Percentiles rank a stretch among this genome's conserved stretches.
phyloP scores from a whole-genome alignment of 2,113 vertebrate species.

The Grammomys dolichurus region DNA sequence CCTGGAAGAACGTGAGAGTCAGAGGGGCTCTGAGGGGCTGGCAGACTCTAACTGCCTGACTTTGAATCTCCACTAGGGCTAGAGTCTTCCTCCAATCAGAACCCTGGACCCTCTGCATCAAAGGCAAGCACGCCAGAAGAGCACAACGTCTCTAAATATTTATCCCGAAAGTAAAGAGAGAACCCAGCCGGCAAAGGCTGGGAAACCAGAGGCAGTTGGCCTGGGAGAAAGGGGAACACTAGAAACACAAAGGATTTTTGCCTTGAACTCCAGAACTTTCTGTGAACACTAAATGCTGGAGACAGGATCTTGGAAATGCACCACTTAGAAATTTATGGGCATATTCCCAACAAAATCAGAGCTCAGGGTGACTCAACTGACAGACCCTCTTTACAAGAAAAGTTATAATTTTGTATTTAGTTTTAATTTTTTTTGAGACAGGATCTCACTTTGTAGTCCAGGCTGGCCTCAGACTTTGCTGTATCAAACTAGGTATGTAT shows the following conservation, averaged over 20 bases:
- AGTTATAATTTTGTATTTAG: not conserved
- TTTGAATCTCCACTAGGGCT: not conserved
- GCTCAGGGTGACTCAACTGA: not conserved
- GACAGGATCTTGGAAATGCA: not conserved
- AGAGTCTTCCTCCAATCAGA: constrained; percentile 34
- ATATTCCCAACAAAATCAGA: constrained; percentile 22
- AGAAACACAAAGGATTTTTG: not conserved
- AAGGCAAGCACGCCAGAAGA: not conserved
- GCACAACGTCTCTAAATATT: not conserved
- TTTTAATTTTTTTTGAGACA: not conserved
- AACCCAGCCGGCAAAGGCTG: not conserved
- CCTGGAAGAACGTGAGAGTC: not conserved
- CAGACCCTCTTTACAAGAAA: not conserved
- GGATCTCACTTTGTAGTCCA: not conserved
- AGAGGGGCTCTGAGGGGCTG: not conserved
- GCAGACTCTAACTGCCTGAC: not conserved
- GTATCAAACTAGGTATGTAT: not conserved
- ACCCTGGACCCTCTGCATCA: not conserved
- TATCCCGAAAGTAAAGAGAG: constrained; percentile 14
- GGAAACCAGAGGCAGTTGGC: not conserved
- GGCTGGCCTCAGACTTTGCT: not conserved
- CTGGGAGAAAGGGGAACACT: not conserved
- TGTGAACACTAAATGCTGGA: not conserved
- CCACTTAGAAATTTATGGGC: not conserved
- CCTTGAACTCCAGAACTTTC: constrained; percentile 29